These are phyloP conservation scores for Sebastes diaconus DNA, from an alignment of 2,797 vertebrate species.

Conservation along the genomic window DNA sequence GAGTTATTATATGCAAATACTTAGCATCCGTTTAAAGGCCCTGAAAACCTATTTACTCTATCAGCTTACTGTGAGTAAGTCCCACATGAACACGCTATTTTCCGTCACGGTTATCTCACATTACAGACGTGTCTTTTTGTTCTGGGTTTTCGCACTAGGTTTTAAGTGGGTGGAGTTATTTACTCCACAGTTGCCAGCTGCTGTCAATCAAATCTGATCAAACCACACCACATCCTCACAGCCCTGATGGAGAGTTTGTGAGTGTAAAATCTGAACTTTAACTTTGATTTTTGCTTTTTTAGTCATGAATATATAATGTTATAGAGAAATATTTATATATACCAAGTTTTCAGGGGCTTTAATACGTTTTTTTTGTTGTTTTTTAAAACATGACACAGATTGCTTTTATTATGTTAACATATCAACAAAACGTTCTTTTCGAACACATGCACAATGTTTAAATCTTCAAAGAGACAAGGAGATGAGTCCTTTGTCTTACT, in stretches of 20 bases:
- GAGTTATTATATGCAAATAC: slow-evolving; percentile 1
- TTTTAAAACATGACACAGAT: background rate
- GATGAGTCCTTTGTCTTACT: background rate
- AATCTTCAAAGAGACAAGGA: background rate
- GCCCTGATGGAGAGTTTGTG: background rate
- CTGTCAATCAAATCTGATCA: slow-evolving; percentile 1
- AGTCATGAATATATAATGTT: background rate
- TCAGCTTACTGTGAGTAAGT: background rate
- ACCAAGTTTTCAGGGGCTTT: background rate
- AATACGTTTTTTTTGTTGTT: background rate
- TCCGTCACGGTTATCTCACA: background rate
- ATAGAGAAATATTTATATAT: background rate
- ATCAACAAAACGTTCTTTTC: background rate
- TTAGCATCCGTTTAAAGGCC: background rate
- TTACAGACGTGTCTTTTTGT: background rate
- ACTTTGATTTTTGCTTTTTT: slow-evolving; percentile 10
- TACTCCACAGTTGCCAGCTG: background rate
- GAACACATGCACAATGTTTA: background rate
- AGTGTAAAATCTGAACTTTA: background rate
- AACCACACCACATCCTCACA: background rate
- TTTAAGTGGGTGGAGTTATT: background rate
- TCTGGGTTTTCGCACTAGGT: background rate
- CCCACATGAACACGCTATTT: background rate
- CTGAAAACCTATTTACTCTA: slow-evolving; percentile 4
- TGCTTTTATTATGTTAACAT: background rate